These are phyloP conservation scores for Nipponacmea schrenckii DNA, from an alignment of 2,888 invertebrate species.

Conservation along the genomic window DNA sequence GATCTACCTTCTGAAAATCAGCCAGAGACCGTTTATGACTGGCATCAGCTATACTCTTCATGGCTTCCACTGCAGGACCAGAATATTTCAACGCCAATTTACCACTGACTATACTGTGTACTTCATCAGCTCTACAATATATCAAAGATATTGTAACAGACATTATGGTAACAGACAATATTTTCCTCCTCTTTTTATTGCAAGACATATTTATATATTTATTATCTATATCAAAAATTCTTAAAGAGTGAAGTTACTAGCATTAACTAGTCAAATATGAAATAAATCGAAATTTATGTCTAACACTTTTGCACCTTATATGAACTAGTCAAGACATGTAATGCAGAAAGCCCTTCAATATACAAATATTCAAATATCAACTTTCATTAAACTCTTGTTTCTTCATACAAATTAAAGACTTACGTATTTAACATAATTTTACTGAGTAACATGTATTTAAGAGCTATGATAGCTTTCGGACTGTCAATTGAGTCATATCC, in stretches of 20 bases:
- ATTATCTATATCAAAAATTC: no score
- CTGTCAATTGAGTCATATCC: conserved; percentile 94
- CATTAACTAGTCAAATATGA: no score
- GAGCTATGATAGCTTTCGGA: conserved; percentile 90
- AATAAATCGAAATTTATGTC: no score
- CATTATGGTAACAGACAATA: neutral
- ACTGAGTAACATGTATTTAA: conserved; percentile 98
- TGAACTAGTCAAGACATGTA: no score
- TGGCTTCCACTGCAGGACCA: conserved; percentile 95
- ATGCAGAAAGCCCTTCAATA: no score
- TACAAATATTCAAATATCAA: no score
- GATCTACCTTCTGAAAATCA: conserved; percentile 83
- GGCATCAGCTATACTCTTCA: conserved; percentile 96
- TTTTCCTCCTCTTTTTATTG: no score
- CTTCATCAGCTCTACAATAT: conserved; percentile 86
- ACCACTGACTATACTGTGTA: conserved; percentile 92
- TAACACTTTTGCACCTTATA: no score
- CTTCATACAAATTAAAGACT: conserved; percentile 38
- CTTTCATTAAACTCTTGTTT: no score
- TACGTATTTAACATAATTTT: conserved; percentile 93
- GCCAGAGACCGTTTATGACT: conserved; percentile 96
- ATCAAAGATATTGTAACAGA: no score
- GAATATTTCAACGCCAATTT: conserved; percentile 97
- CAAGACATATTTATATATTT: no score
- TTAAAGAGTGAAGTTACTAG: no score